Evolutionary conservation across 2,797 vertebrate genomes (phyloP).

Genomic region (Coregonus sp.): DNA sequence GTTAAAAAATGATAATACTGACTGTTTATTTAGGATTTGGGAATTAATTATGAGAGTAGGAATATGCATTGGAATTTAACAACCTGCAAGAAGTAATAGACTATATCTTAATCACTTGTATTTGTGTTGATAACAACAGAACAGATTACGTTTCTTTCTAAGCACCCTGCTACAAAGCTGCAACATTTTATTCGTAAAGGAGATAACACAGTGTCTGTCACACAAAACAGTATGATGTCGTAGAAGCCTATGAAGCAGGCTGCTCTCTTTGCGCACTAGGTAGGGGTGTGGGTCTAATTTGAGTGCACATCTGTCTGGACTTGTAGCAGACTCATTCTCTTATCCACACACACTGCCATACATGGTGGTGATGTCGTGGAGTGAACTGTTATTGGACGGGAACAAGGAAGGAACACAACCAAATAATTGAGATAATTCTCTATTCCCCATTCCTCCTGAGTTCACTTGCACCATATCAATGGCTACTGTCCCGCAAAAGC

Average conservation of each 20-base stretch:
- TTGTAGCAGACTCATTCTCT: constrained; percentile 51
- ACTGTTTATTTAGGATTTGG: no score
- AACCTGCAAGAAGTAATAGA: background rate
- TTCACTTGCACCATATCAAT: background rate
- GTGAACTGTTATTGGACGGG: constrained; percentile 57
- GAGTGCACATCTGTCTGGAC: constrained; percentile 65
- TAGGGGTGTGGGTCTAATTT: constrained; percentile 37
- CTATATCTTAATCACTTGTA: background rate
- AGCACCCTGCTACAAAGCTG: background rate
- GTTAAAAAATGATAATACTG: no score
- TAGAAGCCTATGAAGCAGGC: background rate
- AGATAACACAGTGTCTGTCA: background rate
- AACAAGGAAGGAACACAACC: constrained; percentile 57
- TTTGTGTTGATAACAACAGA: background rate
- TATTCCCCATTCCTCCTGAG: background rate
- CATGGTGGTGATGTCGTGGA: constrained; percentile 61
- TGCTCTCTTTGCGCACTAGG: background rate
- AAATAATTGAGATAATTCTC: background rate
- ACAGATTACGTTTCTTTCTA: background rate
- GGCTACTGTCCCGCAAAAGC: background rate
- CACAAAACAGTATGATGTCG: background rate
- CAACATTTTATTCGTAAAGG: background rate
- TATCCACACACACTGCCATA: constrained; percentile 59
- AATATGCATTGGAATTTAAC: background rate
- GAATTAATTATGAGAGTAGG: no score